These are phyloP conservation scores for Drosophila koepferae DNA, from an alignment of 2,888 invertebrate genomes.

Conservation along the genomic window DNA sequence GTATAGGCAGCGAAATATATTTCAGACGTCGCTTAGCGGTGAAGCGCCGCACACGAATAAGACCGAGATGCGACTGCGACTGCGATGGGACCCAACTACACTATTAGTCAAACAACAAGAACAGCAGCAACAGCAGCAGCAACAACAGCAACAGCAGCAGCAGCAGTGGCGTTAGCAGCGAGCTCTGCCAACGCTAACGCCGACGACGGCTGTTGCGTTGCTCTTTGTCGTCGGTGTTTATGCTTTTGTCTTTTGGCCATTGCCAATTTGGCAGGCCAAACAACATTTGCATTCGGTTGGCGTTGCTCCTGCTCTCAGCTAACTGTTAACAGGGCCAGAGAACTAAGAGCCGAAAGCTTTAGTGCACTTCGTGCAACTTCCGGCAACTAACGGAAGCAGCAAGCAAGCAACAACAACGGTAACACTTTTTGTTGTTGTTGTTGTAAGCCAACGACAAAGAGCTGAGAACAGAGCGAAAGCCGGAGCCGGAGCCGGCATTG, in stretches of 20 bases:
- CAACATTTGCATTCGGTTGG: constrained; percentile 53
- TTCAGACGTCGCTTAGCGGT: constrained; percentile 73
- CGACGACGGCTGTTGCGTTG: constrained; percentile 48
- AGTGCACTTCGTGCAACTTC: constrained; percentile 64
- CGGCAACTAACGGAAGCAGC: constrained; percentile 61
- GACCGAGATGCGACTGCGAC: constrained; percentile 52
- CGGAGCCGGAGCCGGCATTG: constrained; percentile 19
- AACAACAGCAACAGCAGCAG: constrained; percentile 4
- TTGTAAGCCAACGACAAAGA: constrained; percentile 17
- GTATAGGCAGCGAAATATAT: constrained; percentile 55
- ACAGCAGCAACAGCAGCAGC: constrained; percentile 20
- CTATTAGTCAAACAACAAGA: constrained; percentile 28
- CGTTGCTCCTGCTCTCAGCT: constrained; percentile 31
- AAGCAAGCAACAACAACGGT: constrained; percentile 27
- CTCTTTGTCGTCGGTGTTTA: constrained; percentile 36
- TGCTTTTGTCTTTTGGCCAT: constrained; percentile 50
- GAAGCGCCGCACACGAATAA: constrained; percentile 81
- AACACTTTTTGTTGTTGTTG: neutral
- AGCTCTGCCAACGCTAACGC: constrained; percentile 19
- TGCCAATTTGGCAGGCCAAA: constrained; percentile 61
- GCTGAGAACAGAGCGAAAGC: constrained; percentile 28
- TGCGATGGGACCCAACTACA: constrained; percentile 40
- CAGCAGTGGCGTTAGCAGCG: neutral
- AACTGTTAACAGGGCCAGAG: constrained; percentile 52
- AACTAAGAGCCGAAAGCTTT: constrained; percentile 63